These are phyloP conservation scores for Perizoma flavofasciatum DNA, from an alignment of 2,888 invertebrate genomes.

Conservation along the genomic window DNA sequence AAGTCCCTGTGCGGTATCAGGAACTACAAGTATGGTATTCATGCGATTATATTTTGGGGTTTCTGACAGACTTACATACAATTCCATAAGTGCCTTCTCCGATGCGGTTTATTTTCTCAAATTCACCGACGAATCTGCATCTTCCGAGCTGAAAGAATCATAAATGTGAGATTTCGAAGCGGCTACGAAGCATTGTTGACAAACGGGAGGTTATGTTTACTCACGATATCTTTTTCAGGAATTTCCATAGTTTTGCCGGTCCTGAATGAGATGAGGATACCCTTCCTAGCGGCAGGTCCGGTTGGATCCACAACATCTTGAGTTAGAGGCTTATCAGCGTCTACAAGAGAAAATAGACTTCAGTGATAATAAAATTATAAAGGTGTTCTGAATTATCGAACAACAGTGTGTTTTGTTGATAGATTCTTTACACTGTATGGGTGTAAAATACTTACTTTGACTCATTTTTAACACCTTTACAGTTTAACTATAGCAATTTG, in stretches of 20 bases:
- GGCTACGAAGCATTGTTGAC: constrained; percentile 21
- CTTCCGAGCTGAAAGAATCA: constrained; percentile 87
- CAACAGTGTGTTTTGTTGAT: no score
- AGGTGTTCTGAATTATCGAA: no score
- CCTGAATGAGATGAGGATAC: constrained; percentile 91
- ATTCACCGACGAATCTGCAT: constrained; percentile 97
- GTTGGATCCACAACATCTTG: constrained; percentile 87
- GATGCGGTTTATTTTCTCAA: constrained; percentile 97
- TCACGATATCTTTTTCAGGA: constrained; percentile 93
- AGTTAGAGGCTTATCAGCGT: constrained; percentile 70
- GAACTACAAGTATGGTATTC: no score
- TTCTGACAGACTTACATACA: constrained; percentile 89
- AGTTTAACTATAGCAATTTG: neutral
- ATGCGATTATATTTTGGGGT: neutral
- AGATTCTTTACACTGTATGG: no score
- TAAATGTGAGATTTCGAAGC: neutral
- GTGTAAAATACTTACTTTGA: constrained; percentile 58
- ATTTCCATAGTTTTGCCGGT: constrained; percentile 93
- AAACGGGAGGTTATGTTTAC: constrained; percentile 64
- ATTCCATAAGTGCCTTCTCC: constrained; percentile 99
- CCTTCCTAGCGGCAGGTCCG: constrained; percentile 91
- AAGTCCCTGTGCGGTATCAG: no score
- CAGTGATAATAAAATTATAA: no score
- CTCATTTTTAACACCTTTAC: constrained; percentile 52
- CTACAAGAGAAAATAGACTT: constrained; percentile 41